Evolutionary conservation across 2,797 vertebrate species (phyloP).

Genomic region (Pseudomugil gertrudae): DNA sequence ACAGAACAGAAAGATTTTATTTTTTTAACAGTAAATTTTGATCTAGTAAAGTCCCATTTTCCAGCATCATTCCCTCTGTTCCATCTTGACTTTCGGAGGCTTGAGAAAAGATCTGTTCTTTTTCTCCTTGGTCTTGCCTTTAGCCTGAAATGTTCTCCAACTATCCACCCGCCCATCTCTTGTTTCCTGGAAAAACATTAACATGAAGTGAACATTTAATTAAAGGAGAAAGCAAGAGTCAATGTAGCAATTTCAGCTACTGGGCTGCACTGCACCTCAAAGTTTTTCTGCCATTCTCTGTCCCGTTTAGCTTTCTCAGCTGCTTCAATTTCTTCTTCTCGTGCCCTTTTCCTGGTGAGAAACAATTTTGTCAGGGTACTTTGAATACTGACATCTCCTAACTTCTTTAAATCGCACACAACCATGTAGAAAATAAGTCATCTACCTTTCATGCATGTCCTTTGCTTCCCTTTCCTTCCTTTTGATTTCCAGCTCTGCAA

Average conservation of each 20-base stretch:
- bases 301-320: slow-evolving; percentile 96
- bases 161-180: slow-evolving; percentile 97
- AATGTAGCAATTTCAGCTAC: not conserved
- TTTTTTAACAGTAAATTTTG: slow-evolving; percentile 38
- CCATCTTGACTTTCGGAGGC: slow-evolving; percentile 99
- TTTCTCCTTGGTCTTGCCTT: slow-evolving; percentile 96
- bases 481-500: slow-evolving; percentile 98
- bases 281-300: slow-evolving; percentile 99
- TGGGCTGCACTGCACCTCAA: slow-evolving; percentile 85
- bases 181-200: slow-evolving; percentile 86
- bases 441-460: slow-evolving; percentile 98
- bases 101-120: slow-evolving; percentile 97
- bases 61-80: slow-evolving; percentile 91
- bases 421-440: not conserved
- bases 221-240: not conserved
- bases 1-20: slow-evolving; percentile 28
- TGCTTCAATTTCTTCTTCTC: slow-evolving; percentile 96
- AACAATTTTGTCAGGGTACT: not conserved
- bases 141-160: slow-evolving; percentile 96
- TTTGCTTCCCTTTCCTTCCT: slow-evolving; percentile 99
- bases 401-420: not conserved
- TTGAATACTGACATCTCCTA: not conserved
- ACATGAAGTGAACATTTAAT: not conserved
- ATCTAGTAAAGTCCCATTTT: slow-evolving; percentile 50
- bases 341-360: slow-evolving; percentile 89